Conservation (phyloP, 2,113 vertebrate genomes). For the Rattus norvegicus region GRCr8 NC_086021.1:153380001-153380500, state of each 20-base stretch:
- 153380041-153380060: conserved; percentile 49
- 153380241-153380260: neutral
- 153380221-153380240: neutral
- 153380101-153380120: neutral
- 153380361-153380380: conserved; percentile 38
- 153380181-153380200: neutral
- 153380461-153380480: neutral
- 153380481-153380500: neutral
- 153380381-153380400: neutral
- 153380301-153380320: conserved; percentile 14
- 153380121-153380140: neutral
- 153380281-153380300: neutral
- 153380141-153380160: conserved; percentile 15
- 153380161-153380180: neutral
- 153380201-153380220: neutral
- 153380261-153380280: neutral
- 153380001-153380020: conserved; percentile 50
- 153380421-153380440: neutral
- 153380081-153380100: conserved; percentile 15
- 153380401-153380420: neutral
- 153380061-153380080: conserved; percentile 54
- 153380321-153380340: neutral
- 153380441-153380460: neutral
- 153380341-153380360: conserved; percentile 13
- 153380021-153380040: conserved; percentile 32